Percentiles rank a stretch among this genome's conserved stretches.
These are phyloP conservation scores for Dicyrtomina minuta DNA, from an alignment of 2,888 invertebrate species.

Conservation along the genomic window DNA sequence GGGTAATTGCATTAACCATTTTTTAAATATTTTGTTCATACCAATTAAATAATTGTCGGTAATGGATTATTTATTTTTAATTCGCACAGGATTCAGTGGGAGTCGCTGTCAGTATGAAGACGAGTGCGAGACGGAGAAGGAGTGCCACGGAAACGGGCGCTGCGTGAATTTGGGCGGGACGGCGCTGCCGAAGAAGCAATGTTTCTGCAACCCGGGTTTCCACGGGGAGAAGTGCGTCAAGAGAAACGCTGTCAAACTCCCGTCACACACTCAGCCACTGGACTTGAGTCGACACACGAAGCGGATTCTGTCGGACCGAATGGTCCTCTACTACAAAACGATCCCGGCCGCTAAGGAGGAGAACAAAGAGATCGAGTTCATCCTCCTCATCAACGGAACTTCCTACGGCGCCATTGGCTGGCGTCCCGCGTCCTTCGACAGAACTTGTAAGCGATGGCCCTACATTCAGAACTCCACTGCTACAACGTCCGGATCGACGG, in stretches of 20 bases:
- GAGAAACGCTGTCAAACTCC: conserved; percentile 74
- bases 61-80: too few relatives aligned
- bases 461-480: conserved; percentile 42
- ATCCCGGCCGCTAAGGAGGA: conserved; percentile 66
- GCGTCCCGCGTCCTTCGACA: conserved; percentile 65
- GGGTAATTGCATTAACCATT: too few relatives aligned
- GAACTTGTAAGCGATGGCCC: conserved; percentile 49
- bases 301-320: conserved; percentile 71
- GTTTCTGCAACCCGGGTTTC: conserved; percentile 77
- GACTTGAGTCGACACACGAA: conserved; percentile 63
- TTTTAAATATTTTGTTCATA: too few relatives aligned
- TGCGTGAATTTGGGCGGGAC: conserved; percentile 81
- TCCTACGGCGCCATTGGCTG: conserved; percentile 91
- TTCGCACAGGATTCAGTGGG: conserved; percentile 63
- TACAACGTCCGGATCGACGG: conserved; percentile 11
- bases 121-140: conserved; percentile 79
- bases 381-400: conserved; percentile 82
- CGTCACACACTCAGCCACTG: conserved; percentile 69
- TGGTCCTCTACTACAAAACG: conserved; percentile 81
- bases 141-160: conserved; percentile 77
- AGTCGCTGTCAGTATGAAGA: conserved; percentile 82
- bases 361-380: conserved; percentile 58
- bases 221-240: conserved; percentile 54
- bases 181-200: conserved; percentile 76
- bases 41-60: too few relatives aligned